phyloP scores from a whole-genome alignment of 64 coral and sea anemone genomes.

The Actinia tenebrosa region DNA sequence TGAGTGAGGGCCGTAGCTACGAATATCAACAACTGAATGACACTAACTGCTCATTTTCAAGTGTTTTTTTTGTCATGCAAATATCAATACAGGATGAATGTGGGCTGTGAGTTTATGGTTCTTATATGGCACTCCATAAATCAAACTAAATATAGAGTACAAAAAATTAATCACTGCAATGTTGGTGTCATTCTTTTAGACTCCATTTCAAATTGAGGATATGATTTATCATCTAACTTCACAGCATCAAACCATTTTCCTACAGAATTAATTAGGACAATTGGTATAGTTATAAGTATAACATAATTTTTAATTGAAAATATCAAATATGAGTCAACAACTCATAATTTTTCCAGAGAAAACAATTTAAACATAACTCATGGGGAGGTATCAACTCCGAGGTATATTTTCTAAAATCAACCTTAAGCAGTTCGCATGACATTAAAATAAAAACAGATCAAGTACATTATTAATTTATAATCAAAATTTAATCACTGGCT shows the following conservation, averaged over 20 bases:
- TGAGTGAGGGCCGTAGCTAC: conserved; percentile 1
- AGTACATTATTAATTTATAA: neutral
- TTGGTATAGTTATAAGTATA: neutral
- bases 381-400: neutral
- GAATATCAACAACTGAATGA: neutral
- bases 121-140: neutral
- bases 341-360: neutral
- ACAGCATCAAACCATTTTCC: neutral
- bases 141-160: neutral
- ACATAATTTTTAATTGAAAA: neutral
- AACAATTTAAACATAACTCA: neutral
- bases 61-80: neutral
- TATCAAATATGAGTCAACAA: neutral
- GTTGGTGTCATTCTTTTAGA: neutral
- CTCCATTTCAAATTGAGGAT: neutral
- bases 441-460: neutral
- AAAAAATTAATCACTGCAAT: neutral
- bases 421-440: neutral
- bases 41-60: neutral
- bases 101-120: neutral
- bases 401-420: neutral
- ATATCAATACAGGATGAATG: neutral
- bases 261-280: neutral
- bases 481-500: neutral
- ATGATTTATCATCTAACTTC: neutral